Base-by-base conservation (phyloP, 2,113 vertebrate genomes). In the Butorides virescens region DNA sequence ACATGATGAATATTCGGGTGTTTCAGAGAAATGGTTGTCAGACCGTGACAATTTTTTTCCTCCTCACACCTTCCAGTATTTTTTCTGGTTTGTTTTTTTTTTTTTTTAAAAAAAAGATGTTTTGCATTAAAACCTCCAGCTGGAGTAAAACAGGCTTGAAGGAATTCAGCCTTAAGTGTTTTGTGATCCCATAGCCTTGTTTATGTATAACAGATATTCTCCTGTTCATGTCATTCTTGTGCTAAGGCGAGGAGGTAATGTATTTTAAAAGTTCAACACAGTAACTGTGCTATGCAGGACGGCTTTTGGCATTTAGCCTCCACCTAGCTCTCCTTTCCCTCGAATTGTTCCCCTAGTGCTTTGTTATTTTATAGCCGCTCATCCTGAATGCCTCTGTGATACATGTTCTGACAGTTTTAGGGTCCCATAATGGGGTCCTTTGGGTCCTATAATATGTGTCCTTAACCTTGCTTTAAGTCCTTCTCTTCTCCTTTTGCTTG, bases 271-370 rank as follows among this genome's bases (percentile, higher is more conserved):
- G 58, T 20, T 65, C 29, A 15, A 32, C 20, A 1, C 11, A 1
- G 19, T 32, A 13, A 5, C 53, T 32, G n/a, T 3, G 0, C 37
- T 22, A 1, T 4, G 17, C 68, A 32, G 22, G 49, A 1, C 46
- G 12, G 47, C 50, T 52, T 21, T 21, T 14, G 7, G 2, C 5
- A 0, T 20, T 37, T 8, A 59, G 36, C 20, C 22, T 5, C 0
- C 15, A 0, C 26, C 26, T 27, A 5, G 12, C 17, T 50, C 44
- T 44, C 11, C 34, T 32, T 34, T 26, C 39, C 52, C 12, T 72
- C 62, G 1, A 5, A 5, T 4, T 5, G 5, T n/a, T 34, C 25
- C 0, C 0, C 52, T 39, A 3, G 7, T 47, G 20, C 13, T 37
- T 7, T 47, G 7, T 18, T 76, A 20, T 20, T 19, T 59, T 29